Evolutionary conservation across 1,140 invertebrate genomes (phyloP).

Genomic region (Caenorhabditis tropicalis): DNA sequence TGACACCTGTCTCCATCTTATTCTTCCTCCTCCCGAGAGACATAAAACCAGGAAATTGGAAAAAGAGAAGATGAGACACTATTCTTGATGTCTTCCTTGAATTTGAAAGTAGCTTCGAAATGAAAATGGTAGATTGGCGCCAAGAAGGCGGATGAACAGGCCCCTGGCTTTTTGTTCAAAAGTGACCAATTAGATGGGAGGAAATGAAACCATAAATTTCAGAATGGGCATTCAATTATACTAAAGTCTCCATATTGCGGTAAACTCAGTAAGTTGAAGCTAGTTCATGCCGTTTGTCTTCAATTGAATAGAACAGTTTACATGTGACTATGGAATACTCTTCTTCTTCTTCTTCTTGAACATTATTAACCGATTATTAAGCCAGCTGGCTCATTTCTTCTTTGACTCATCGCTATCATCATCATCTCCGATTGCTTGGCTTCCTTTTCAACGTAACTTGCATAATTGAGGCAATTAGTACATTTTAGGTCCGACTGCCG

Average conservation of each 20-base stretch:
- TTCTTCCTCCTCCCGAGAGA: slow-evolving; percentile 6
- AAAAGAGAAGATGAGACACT: background rate
- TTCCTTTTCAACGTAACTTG: slow-evolving; percentile 12
- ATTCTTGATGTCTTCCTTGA: background rate
- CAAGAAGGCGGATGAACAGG: background rate
- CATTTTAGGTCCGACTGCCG: background rate
- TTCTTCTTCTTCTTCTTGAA: background rate
- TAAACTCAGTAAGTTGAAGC: no score
- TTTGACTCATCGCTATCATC: slow-evolving; percentile 12
- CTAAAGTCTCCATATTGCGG: no score
- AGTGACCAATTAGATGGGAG: background rate
- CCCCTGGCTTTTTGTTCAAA: background rate
- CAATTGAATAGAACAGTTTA: no score
- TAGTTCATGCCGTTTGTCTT: no score
- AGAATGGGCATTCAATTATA: background rate
- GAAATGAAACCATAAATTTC: background rate
- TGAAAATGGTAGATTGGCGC: background rate
- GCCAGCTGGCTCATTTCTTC: background rate
- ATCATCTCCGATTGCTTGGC: background rate
- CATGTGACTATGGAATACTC: no score
- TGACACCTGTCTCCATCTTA: slow-evolving; percentile 27
- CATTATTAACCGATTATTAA: background rate
- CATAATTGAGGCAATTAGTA: slow-evolving; percentile 39
- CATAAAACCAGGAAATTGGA: background rate
- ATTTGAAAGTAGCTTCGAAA: slow-evolving; percentile 16